Evolutionary conservation across 2,113 vertebrate genomes (phyloP).

Genomic region (Prolemur simus): DNA sequence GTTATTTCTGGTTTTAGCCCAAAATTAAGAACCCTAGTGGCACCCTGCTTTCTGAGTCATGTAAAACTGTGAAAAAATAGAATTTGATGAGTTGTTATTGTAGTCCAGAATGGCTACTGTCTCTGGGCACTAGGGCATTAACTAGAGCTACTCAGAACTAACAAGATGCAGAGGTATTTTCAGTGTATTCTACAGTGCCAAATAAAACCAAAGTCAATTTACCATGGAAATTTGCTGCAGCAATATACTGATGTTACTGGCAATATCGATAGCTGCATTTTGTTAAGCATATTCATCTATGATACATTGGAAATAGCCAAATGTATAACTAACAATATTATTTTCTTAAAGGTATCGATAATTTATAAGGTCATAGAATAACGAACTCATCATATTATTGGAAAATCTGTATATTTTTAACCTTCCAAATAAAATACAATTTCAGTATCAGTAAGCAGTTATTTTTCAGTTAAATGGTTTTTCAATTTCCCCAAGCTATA

Average conservation of each 20-base stretch:
- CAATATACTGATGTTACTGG: background rate
- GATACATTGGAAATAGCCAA: background rate
- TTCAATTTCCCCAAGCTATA: background rate
- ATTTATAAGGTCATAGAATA: conserved; percentile 31
- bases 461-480: conserved; percentile 13
- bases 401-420: conserved; percentile 25
- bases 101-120: background rate
- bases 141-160: background rate
- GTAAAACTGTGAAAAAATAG: background rate
- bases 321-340: background rate
- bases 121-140: background rate
- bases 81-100: background rate
- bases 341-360: background rate
- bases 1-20: background rate
- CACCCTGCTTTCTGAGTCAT: background rate
- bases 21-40: background rate
- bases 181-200: background rate
- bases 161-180: background rate
- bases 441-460: conserved; percentile 1
- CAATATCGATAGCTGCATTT: background rate
- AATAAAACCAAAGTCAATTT: background rate
- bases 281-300: background rate
- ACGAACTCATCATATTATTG: conserved; percentile 5
- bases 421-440: conserved; percentile 31
- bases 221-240: background rate